phyloP scores from a whole-genome alignment of 2,113 vertebrate genomes.

The Centrocercus urophasianus region DNA sequence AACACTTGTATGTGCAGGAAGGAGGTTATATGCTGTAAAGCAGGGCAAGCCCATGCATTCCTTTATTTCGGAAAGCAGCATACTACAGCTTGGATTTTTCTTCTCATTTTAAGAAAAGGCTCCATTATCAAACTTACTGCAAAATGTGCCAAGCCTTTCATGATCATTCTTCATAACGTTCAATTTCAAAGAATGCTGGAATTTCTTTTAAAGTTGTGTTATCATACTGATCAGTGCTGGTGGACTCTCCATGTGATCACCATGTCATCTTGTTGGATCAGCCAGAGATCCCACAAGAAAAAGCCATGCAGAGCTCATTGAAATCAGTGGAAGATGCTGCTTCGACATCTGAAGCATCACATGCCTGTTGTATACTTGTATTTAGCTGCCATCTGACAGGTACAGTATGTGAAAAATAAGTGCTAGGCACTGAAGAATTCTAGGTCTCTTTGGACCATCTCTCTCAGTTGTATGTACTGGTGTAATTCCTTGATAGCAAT shows the following conservation, averaged over 20 bases:
- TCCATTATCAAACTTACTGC: not conserved
- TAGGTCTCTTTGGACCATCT: not conserved
- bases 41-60: not conserved
- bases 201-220: conserved; percentile 29
- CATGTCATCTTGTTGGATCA: conserved; percentile 55
- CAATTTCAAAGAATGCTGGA: not conserved
- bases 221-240: not conserved
- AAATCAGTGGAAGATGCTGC: conserved; percentile 65
- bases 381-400: conserved; percentile 68
- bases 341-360: conserved; percentile 57
- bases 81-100: not conserved
- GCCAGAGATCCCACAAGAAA: conserved; percentile 58
- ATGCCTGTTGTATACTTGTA: conserved; percentile 39
- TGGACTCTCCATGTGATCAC: conserved; percentile 50
- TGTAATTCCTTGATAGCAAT: not conserved
- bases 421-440: not conserved
- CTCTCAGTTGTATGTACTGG: not conserved
- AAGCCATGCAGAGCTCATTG: conserved; percentile 41
- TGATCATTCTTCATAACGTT: not conserved
- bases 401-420: conserved; percentile 58
- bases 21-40: not conserved
- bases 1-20: not conserved
- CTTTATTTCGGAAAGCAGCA: not conserved
- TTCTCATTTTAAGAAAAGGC: not conserved
- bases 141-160: not conserved